Base-by-base conservation (phyloP, 2,113 vertebrate genomes). In the Lethenteron camtschaticum region DNA sequence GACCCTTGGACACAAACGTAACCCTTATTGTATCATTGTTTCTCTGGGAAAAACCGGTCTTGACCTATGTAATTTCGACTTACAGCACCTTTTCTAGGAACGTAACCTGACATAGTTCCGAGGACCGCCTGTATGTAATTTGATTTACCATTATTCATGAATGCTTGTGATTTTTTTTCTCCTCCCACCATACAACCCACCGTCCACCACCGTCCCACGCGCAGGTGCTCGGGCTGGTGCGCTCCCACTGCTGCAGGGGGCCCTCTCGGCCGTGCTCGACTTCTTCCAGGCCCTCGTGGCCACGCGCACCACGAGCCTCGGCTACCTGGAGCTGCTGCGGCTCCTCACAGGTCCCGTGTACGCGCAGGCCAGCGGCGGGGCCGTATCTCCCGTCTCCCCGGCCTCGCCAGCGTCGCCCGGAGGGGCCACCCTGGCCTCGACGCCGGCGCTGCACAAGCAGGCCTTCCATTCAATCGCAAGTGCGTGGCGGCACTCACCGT, bases 181-280 rank as follows among this genome's bases (percentile, higher is more conserved):
- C 41, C 41, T 41, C 41, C 41, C 41, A 41, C 41, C 41, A 41
- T 41, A 41, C 41, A 41, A 41, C 41, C 6, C 41, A 7, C 41
- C 41, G 41, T 41, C 41, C 41, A 41, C 41, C 41, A 41, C 41
- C 41, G 41, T 41, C 63, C 63, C 63, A 16, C 9, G 10, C 63
- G 20, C 63, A n/a, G n/a, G 63, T 66, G 11, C n/a, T 94, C 12
- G 78, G 76, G 66, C 78, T 95, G 12, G 83, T 95, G 56, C 84
- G 82, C 69, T 96, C 88, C 88, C 90, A 0, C 76, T 96, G 74
- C 82, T 96, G 12, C 89, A 95, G 18, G 83, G 84, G 0, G 84
- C 84, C 0, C 79, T 96, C 58, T 71, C 59, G 0, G 85, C 89
- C 60, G 82, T 90, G 2, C 75, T 81, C 1, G 81, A 84, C 69